A percentile compares a stretch with the other conserved stretches of the same genome.
phyloP scores from a whole-genome alignment of 1,140 invertebrate genomes.

The Papilio machaon region DNA sequence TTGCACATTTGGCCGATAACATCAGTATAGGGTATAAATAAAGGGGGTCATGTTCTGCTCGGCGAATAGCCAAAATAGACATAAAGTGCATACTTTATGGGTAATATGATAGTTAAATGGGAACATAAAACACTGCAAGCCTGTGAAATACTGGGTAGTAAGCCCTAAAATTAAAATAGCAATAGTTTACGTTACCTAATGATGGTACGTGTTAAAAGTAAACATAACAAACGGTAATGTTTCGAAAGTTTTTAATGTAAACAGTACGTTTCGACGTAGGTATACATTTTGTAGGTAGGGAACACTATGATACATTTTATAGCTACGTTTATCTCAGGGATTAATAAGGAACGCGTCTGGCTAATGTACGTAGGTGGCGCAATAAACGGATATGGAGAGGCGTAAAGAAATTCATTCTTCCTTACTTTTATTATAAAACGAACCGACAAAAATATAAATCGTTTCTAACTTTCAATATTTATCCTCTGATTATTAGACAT shows the following conservation, averaged over 20 bases:
- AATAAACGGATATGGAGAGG: conserved; percentile 17
- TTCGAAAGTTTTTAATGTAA: conserved; percentile 35
- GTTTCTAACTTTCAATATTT: no score
- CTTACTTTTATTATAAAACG: neutral
- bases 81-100: conserved; percentile 28
- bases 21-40: conserved; percentile 16
- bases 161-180: conserved; percentile 23
- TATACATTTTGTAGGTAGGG: neutral
- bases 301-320: conserved; percentile 27
- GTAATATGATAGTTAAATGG: conserved; percentile 30
- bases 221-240: conserved; percentile 22
- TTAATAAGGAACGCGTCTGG: conserved; percentile 41
- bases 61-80: conserved; percentile 36
- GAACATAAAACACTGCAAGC: conserved; percentile 15
- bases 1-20: conserved; percentile 22
- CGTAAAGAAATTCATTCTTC: conserved; percentile 24
- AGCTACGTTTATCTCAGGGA: conserved; percentile 41
- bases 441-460: no score
- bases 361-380: conserved; percentile 26
- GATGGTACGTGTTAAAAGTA: conserved; percentile 27
- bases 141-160: neutral
- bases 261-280: conserved; percentile 11
- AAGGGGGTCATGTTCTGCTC: conserved; percentile 7
- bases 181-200: conserved; percentile 24
- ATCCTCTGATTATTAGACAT: no score